Base-by-base conservation (phyloP, 2,888 invertebrate genomes). In the Microdon myrmicae region DNA sequence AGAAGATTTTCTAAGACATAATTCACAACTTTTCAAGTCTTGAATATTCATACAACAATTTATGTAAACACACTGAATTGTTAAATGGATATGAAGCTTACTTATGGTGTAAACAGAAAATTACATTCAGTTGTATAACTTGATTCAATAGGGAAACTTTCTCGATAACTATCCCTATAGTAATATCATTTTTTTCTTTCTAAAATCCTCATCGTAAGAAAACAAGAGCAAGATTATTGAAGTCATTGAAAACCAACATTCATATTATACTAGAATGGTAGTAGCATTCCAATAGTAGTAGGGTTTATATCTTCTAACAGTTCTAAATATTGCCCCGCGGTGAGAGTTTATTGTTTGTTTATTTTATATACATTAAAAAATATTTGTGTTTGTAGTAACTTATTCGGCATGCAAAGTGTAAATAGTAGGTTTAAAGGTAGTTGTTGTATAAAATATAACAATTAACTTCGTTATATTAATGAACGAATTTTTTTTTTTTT, bases 261-360 rank as follows among this genome's bases (percentile, higher is more conserved):
- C 7, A 5, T 26, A 39, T 12, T 38, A 23, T 34, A 16, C 8
- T 23, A 47, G 16, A 35, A 35, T 47, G 45, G 35, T 13, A 1
- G 13, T 9, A 5, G 29, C 22, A 14, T n/a, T 10, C 8, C 3
- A 9, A 14, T 9, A 14, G n/a, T 20, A 31, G 5, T 4, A 7
- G 32, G 37, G 20, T 0, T 0, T 64, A n/a, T 79, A 79, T 68
- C 67, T 77, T 37, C 8, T 71, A 12, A 19, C 71, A 6, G 67
- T 77, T 5, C 68, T 66, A 3, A 26, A 67, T 47, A 22, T 69
- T 12, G 68, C 60, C 31, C 71, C 71, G 0, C 66, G 56, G 71
- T 71, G 47, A 68, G n/a, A n/a, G 69, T 22, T 6, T 16, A 13
- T 2, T 7, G 13, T 45, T 26, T 14, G 8, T n/a, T n/a, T n/a